phyloP scores from a whole-genome alignment of 2,113 vertebrate species.

The Felis catus region DNA sequence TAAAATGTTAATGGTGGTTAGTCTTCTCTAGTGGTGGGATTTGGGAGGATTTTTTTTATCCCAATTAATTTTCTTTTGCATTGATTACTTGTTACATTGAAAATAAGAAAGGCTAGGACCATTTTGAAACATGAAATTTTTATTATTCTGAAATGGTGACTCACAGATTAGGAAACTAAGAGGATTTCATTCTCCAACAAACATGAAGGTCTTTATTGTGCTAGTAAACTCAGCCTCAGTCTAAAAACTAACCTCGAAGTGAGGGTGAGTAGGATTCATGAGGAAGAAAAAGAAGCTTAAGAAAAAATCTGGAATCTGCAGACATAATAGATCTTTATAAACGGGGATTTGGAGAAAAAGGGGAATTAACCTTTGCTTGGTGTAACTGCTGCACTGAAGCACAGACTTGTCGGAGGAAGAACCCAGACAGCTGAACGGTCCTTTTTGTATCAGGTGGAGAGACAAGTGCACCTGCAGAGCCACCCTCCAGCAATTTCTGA shows the following conservation, averaged over 20 bases:
- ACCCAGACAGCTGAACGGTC: not conserved
- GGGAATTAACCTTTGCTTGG: not conserved
- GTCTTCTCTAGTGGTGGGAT: not conserved
- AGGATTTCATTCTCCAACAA: constrained; percentile 9
- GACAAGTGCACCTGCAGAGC: constrained; percentile 33
- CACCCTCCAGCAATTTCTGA: constrained; percentile 56
- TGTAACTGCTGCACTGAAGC: not conserved
- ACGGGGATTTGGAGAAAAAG: not conserved
- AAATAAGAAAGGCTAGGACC: constrained; percentile 7
- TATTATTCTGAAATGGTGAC: not conserved
- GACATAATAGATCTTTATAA: constrained; percentile 45
- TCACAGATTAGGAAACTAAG: not conserved
- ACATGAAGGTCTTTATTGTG: not conserved
- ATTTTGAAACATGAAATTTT: constrained; percentile 31
- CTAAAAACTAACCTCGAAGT: constrained; percentile 31
- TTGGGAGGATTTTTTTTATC: not conserved
- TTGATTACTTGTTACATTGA: not conserved
- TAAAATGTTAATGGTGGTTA: not conserved
- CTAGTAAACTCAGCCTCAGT: not conserved
- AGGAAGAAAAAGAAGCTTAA: constrained; percentile 15
- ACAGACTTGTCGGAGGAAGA: constrained; percentile 50
- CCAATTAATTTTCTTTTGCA: not conserved
- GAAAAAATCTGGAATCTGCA: not conserved
- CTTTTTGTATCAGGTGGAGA: not conserved
- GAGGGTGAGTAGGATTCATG: not conserved